These are phyloP conservation scores for Diarsia dahlii DNA, from an alignment of 2,888 invertebrate species.

Conservation along the genomic window DNA sequence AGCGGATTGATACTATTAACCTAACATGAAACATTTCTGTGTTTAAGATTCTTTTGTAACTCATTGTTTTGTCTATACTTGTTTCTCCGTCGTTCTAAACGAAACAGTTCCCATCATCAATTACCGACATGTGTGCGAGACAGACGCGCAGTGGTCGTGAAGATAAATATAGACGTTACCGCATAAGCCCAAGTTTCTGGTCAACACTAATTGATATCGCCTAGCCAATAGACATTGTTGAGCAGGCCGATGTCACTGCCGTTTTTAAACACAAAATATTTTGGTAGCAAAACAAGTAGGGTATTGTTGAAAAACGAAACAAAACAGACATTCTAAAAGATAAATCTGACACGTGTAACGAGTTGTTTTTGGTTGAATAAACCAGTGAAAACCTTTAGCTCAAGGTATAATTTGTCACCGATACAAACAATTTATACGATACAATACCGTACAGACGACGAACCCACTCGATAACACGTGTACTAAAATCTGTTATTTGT, in stretches of 20 bases:
- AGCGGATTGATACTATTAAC: background rate
- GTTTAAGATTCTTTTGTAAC: background rate
- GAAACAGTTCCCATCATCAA: conserved; percentile 57
- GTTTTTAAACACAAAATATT: conserved; percentile 18
- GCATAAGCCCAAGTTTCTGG: conserved; percentile 60
- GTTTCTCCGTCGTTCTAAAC: conserved; percentile 14
- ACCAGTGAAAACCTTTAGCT: background rate
- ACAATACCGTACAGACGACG: conserved; percentile 26
- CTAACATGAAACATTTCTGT: conserved; percentile 1
- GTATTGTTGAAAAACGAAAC: background rate
- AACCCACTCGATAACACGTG: background rate
- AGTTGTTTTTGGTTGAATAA: conserved; percentile 4
- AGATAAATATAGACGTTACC: conserved; percentile 67
- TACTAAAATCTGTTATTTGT: conserved; percentile 16
- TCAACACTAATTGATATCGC: conserved; percentile 63
- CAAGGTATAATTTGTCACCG: background rate
- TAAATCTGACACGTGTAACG: background rate
- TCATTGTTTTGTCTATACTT: background rate
- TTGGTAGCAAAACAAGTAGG: background rate
- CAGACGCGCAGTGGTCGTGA: conserved; percentile 58
- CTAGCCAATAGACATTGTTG: conserved; percentile 57
- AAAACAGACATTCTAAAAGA: background rate
- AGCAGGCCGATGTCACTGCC: conserved; percentile 18
- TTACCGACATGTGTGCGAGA: conserved; percentile 62
- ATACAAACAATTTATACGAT: conserved; percentile 6